These are phyloP conservation scores for Falcaria lacertinaria DNA, from an alignment of 2,888 invertebrate species.

Conservation along the genomic window DNA sequence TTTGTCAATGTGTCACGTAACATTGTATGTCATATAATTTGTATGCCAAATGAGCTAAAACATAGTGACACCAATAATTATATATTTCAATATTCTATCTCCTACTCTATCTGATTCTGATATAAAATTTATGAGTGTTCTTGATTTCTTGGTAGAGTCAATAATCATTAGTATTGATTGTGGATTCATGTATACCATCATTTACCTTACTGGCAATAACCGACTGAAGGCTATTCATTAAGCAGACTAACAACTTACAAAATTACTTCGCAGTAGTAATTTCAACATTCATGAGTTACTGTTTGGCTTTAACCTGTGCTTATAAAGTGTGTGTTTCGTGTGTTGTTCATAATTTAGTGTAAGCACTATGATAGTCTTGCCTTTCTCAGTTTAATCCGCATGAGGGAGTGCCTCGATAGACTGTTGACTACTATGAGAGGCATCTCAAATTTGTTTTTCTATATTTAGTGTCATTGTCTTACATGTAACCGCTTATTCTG, in stretches of 20 bases:
- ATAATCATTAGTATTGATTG: no score
- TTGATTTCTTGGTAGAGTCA: no score
- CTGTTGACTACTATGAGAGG: background rate
- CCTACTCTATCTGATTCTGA: no score
- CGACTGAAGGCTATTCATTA: background rate
- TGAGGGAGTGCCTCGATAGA: background rate
- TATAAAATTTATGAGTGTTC: no score
- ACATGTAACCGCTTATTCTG: background rate
- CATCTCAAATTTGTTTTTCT: background rate
- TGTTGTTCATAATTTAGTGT: background rate
- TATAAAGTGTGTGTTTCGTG: background rate
- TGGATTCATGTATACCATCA: no score
- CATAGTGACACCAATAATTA: no score
- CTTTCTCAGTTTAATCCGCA: background rate
- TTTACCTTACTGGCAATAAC: slow-evolving; percentile 1
- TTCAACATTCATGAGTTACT: background rate
- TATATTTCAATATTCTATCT: no score
- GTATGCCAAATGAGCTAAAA: no score
- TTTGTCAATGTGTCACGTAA: no score
- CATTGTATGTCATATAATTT: no score
- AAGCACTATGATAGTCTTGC: background rate
- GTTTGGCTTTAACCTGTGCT: background rate
- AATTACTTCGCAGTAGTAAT: background rate
- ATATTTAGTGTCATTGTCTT: background rate
- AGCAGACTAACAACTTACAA: background rate